Percentiles rank a stretch among this genome's conserved stretches.
Evolutionary conservation across 1,140 invertebrate species (phyloP).

Genomic region (Choristoneura fumiferana): DNA sequence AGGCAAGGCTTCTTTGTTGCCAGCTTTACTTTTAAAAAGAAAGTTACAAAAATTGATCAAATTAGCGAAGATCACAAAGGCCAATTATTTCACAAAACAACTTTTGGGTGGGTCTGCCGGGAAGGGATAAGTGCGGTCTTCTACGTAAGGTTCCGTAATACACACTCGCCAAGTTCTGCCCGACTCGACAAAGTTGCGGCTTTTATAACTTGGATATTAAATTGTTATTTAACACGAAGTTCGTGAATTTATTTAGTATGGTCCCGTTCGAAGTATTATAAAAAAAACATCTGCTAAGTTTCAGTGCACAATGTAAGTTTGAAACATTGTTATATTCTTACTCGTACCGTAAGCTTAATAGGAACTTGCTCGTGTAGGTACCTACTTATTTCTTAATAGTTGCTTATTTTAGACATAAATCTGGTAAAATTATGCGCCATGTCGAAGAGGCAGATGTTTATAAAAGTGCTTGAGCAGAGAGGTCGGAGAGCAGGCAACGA

Average conservation of each 20-base stretch:
- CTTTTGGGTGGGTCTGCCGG: neutral
- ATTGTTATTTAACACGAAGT: conserved; percentile 18
- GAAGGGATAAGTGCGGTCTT: conserved; percentile 2
- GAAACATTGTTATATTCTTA: too few relatives aligned
- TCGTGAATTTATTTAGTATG: neutral
- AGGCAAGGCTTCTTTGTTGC: neutral
- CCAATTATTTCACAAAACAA: conserved; percentile 10
- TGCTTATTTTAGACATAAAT: too few relatives aligned
- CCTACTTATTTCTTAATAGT: too few relatives aligned
- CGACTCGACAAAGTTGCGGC: conserved; percentile 9
- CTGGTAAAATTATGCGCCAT: too few relatives aligned
- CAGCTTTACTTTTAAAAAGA: neutral
- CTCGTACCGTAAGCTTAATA: too few relatives aligned
- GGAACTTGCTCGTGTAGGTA: too few relatives aligned
- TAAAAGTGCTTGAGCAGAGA: conserved; percentile 11
- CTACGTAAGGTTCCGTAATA: neutral
- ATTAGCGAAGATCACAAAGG: neutral
- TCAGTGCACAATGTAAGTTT: too few relatives aligned
- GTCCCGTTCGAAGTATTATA: conserved; percentile 1
- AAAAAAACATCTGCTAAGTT: conserved; percentile 5
- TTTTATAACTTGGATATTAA: conserved; percentile 18
- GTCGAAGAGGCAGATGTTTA: neutral
- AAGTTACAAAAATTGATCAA: neutral
- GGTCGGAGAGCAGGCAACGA: neutral
- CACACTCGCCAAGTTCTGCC: conserved; percentile 10